Evolutionary conservation across 2,797 vertebrate species (phyloP).

Genomic region (Lacerta viridis): DNA sequence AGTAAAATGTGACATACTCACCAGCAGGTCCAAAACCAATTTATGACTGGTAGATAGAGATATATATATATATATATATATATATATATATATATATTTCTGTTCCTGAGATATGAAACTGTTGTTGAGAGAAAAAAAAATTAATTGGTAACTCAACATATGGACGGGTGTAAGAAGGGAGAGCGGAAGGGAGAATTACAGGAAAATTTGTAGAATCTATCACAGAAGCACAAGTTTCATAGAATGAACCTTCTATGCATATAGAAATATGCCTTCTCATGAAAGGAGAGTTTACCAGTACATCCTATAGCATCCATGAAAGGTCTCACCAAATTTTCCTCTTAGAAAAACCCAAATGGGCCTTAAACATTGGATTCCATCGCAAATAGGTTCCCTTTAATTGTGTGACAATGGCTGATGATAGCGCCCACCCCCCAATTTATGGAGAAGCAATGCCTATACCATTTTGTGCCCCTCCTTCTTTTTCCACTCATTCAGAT

Average conservation of each 20-base stretch:
- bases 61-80: too few relatives aligned
- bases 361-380: too few relatives aligned
- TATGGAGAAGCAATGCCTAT: too few relatives aligned
- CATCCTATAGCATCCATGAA: too few relatives aligned
- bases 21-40: neutral
- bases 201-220: neutral
- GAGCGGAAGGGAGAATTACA: neutral
- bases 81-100: constrained; percentile 13
- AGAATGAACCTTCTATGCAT: neutral
- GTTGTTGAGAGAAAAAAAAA: neutral
- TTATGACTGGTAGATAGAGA: neutral
- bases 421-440: too few relatives aligned
- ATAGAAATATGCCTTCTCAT: neutral
- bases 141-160: neutral
- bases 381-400: too few relatives aligned
- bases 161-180: neutral
- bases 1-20: neutral
- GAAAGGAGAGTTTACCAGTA: neutral
- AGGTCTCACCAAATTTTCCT: too few relatives aligned
- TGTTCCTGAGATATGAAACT: constrained; percentile 3
- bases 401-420: too few relatives aligned
- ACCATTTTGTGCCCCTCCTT: too few relatives aligned
- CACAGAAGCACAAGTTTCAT: neutral
- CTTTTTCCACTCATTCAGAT: too few relatives aligned
- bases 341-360: too few relatives aligned